These are phyloP conservation scores for Aphaenogaster rudis DNA, from an alignment of 1,140 invertebrate species.

Conservation along the genomic window DNA sequence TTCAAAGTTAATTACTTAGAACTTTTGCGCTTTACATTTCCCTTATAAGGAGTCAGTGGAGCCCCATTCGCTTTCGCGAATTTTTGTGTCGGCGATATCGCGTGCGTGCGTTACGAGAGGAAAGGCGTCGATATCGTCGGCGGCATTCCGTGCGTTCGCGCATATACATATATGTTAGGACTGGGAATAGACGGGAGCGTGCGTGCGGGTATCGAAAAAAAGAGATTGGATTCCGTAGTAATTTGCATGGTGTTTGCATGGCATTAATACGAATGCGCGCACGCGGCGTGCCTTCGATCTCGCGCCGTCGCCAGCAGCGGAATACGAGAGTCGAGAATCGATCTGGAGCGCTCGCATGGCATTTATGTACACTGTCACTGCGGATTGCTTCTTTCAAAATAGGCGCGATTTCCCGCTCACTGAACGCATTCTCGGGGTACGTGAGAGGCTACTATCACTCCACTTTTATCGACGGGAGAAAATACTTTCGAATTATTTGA, in stretches of 20 bases:
- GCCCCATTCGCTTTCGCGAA: constrained; percentile 19
- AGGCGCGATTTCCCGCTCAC: constrained; percentile 27
- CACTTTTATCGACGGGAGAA: constrained; percentile 34
- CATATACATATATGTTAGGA: background rate
- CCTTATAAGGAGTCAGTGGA: background rate
- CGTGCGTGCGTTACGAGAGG: constrained; percentile 16
- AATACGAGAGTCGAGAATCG: constrained; percentile 23
- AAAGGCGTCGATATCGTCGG: constrained; percentile 17
- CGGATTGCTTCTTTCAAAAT: constrained; percentile 37
- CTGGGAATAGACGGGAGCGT: constrained; percentile 34
- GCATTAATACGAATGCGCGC: constrained; percentile 51
- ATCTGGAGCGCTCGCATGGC: constrained; percentile 39
- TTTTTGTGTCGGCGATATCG: constrained; percentile 24
- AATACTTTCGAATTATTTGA: constrained; percentile 43
- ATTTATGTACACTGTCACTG: constrained; percentile 33
- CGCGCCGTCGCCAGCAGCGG: constrained; percentile 20
- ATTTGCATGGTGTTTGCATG: constrained; percentile 61
- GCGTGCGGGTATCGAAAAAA: constrained; percentile 28
- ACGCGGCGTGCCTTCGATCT: constrained; percentile 47
- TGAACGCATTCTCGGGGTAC: constrained; percentile 25
- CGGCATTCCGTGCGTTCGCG: constrained; percentile 25
- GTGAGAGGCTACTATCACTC: constrained; percentile 5
- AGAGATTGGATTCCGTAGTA: constrained; percentile 49
- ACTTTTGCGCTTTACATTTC: background rate
- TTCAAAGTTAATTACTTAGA: background rate